These are phyloP conservation scores for Andrena marginata DNA, from an alignment of 2,888 invertebrate genomes.

Conservation along the genomic window DNA sequence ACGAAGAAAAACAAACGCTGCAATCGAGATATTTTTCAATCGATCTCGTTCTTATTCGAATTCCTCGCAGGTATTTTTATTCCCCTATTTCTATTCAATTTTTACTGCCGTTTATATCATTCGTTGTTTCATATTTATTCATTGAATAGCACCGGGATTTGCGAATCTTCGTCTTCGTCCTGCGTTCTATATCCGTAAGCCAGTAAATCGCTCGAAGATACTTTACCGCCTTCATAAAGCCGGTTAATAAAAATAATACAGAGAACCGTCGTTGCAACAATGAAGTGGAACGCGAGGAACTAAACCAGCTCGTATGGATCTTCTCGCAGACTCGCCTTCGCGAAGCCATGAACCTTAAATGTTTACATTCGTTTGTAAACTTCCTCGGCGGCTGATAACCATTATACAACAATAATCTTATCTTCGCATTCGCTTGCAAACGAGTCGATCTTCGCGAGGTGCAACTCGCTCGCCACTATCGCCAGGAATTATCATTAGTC, in stretches of 20 bases:
- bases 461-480: slow-evolving; percentile 36
- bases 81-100: background rate
- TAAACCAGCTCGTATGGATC: background rate
- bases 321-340: background rate
- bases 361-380: slow-evolving; percentile 67
- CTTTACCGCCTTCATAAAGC: background rate
- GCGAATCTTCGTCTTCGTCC: no score
- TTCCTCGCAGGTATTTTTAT: background rate
- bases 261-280: background rate
- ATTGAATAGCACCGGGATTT: no score
- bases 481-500: slow-evolving; percentile 45
- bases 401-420: slow-evolving; percentile 71
- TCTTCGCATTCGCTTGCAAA: slow-evolving; percentile 65
- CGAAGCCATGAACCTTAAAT: slow-evolving; percentile 39
- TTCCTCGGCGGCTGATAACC: slow-evolving; percentile 66
- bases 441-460: slow-evolving; percentile 56
- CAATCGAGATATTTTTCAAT: background rate
- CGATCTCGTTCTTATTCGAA: background rate
- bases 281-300: background rate
- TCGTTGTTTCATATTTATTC: no score
- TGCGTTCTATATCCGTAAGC: no score
- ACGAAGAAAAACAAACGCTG: slow-evolving; percentile 35
- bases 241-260: background rate
- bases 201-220: no score
- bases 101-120: no score